phyloP scores from a whole-genome alignment of 2,888 invertebrate species.

The Hemaris fuciformis region DNA sequence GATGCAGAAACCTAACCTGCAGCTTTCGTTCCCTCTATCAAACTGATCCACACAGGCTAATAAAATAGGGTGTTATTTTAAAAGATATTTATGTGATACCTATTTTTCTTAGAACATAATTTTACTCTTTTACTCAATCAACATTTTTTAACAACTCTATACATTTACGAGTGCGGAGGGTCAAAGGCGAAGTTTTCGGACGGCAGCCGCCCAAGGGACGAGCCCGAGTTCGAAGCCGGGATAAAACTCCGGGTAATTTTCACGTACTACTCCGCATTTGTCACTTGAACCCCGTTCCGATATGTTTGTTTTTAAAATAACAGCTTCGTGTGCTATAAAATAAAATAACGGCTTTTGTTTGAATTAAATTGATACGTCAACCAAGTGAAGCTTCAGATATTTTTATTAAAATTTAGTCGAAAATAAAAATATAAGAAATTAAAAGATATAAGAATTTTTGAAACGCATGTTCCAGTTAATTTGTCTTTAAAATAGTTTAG shows the following conservation, averaged over 20 bases:
- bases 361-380: background rate
- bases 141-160: constrained; percentile 49
- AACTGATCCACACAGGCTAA: too few species aligned
- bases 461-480: too few species aligned
- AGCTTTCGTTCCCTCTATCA: too few species aligned
- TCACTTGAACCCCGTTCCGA: constrained; percentile 41
- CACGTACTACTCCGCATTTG: constrained; percentile 74
- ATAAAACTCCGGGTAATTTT: constrained; percentile 80
- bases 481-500: too few species aligned
- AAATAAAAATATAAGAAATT: too few species aligned
- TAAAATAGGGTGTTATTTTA: too few species aligned
- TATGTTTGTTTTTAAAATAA: constrained; percentile 2
- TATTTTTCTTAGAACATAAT: too few species aligned
- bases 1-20: too few species aligned
- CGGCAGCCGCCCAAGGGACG: constrained; percentile 64
- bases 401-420: background rate
- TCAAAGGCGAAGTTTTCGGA: constrained; percentile 77
- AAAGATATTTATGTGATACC: too few species aligned
- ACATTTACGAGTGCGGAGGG: constrained; percentile 48
- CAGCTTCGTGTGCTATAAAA: background rate
- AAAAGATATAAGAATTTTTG: too few species aligned
- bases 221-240: constrained; percentile 60
- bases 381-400: too few species aligned
- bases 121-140: too few species aligned
- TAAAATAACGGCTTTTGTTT: background rate